Base-by-base conservation (phyloP, 2,797 vertebrate genomes). In the Falco concolor region DNA sequence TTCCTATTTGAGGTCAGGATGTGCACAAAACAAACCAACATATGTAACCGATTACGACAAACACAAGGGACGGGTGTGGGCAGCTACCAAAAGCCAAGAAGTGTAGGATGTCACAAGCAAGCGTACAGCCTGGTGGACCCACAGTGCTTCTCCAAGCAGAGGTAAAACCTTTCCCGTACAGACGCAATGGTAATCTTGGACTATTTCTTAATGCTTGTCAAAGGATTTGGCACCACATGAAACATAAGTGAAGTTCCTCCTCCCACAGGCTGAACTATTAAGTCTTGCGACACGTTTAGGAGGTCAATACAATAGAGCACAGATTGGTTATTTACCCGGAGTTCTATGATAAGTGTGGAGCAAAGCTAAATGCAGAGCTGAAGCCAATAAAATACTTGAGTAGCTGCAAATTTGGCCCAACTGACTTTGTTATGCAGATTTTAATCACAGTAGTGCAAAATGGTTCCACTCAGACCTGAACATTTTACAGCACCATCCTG, bases 31-130 rank as follows among this genome's bases (percentile, higher is more conserved):
- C 92, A 96, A 93, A 68, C 88, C 20, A 17, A 94, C 96, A 94
- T 84, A 94, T 96, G 95, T 79, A 97, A 96, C 72, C 19, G 2
- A 95, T 96, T 96, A 94, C 89, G 78, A 92, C 34, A 93, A 96
- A 90, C 91, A 90, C 90, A 76, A 76, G 91, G 92, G 87, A 96
- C 92, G 91, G 93, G 93, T 69, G 94, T 90, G 84, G 79, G 91
- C 82, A 94, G 90, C 89, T 94, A 94, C 96, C 32, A 91, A 93
- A 93, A 92, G 93, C 95, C 95, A 95, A 93, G 77, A 73, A 83
- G 86, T 92, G 87, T 94, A 92, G 64, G 68, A 93, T 94, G 91
- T 92, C 87, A 92, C 85, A 89, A 95, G 72, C 4, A 1, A 95
- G 89, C 10, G 2, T 87, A 94, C 79, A 91, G 95, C 65, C 56